Evolutionary conservation across 2,797 vertebrate genomes (phyloP).

Genomic region (Sebastes goodei): DNA sequence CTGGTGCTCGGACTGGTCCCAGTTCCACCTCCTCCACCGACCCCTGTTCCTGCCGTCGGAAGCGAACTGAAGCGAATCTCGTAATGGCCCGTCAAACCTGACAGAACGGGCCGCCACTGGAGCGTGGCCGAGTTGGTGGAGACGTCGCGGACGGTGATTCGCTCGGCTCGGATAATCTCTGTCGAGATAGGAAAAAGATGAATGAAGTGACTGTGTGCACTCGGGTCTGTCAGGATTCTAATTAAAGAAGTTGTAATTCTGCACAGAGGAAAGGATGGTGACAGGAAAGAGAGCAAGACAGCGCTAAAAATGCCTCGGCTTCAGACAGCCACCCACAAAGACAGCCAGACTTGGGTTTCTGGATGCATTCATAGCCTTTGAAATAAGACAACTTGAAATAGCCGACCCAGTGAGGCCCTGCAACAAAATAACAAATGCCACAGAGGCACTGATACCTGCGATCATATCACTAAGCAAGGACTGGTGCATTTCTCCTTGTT

Average conservation of each 20-base stretch:
- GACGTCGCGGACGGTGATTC: slow-evolving; percentile 85
- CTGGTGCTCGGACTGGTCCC: slow-evolving; percentile 77
- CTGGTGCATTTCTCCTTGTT: slow-evolving; percentile 12
- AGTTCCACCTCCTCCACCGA: not conserved
- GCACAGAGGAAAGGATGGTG: not conserved
- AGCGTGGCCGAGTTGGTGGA: slow-evolving; percentile 86
- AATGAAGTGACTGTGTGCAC: not conserved
- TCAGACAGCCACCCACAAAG: slow-evolving; percentile 51
- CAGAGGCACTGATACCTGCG: slow-evolving; percentile 36
- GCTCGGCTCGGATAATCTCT: slow-evolving; percentile 88
- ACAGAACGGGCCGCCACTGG: slow-evolving; percentile 88
- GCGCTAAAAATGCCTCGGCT: slow-evolving; percentile 46
- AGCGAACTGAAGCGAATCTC: slow-evolving; percentile 82
- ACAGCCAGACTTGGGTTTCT: slow-evolving; percentile 50
- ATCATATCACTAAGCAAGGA: slow-evolving; percentile 16
- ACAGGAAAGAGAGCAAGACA: slow-evolving; percentile 14
- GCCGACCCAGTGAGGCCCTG: slow-evolving; percentile 49
- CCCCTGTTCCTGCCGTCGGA: slow-evolving; percentile 22
- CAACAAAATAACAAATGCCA: slow-evolving; percentile 54
- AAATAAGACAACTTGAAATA: slow-evolving; percentile 74
- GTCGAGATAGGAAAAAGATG: slow-evolving; percentile 7
- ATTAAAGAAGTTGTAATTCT: not conserved
- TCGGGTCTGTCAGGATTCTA: not conserved
- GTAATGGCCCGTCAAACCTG: slow-evolving; percentile 83
- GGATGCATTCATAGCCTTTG: slow-evolving; percentile 44